Percentiles rank a stretch among this genome's conserved stretches.
These are phyloP conservation scores for Bellardia pandia DNA, from an alignment of 2,888 invertebrate species.

Conservation along the genomic window DNA sequence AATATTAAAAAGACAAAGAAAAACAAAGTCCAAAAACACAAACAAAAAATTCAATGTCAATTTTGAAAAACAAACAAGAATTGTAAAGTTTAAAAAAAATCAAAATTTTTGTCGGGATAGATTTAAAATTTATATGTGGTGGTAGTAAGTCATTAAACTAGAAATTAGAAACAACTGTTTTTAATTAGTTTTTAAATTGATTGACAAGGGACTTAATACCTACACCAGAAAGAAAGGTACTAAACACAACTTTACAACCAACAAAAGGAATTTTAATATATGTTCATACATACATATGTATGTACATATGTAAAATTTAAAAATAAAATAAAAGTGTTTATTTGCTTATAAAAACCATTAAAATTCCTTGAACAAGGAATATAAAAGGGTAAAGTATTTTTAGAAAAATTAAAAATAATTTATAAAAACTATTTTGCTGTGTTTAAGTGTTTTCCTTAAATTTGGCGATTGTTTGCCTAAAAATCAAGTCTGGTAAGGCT, in stretches of 20 bases:
- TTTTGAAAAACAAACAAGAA: slow-evolving; percentile 26
- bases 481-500: too few species aligned
- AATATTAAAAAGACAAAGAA: slow-evolving; percentile 64
- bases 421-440: too few species aligned
- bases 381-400: too few species aligned
- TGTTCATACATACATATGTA: too few species aligned
- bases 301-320: too few species aligned
- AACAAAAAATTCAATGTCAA: slow-evolving; percentile 67
- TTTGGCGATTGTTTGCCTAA: too few species aligned
- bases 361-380: too few species aligned
- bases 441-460: too few species aligned
- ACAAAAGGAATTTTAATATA: not conserved
- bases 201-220: slow-evolving; percentile 50
- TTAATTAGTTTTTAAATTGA: slow-evolving; percentile 65
- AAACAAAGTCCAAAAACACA: slow-evolving; percentile 18
- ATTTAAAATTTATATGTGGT: slow-evolving; percentile 25
- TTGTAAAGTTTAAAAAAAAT: not conserved
- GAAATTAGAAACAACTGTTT: slow-evolving; percentile 66
- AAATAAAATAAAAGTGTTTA: slow-evolving; percentile 1
- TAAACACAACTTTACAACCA: not conserved
- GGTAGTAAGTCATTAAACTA: slow-evolving; percentile 46
- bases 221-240: not conserved
- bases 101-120: slow-evolving; percentile 11
- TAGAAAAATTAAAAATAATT: too few species aligned
- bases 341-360: not conserved